Base-by-base conservation (phyloP, 1,140 invertebrate species). In the Bombus consobrinus region DNA sequence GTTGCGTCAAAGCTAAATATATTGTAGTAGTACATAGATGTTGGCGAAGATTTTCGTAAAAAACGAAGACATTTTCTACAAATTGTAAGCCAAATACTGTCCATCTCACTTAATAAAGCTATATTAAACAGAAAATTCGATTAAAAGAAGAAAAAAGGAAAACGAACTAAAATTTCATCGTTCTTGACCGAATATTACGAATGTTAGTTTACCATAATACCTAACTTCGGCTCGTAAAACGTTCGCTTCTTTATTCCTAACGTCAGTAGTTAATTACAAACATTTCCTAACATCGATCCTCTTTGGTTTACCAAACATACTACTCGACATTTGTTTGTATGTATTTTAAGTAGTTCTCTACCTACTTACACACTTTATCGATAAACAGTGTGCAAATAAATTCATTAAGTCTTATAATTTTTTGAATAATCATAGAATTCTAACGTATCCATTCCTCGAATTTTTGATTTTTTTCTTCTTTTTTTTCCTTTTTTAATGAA, bases 301-400 rank as follows among this genome's bases (percentile, higher is more conserved):
- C 83, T 85, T 85, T 85, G 83, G 83, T 85, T 85, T 69, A 80
- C 76, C 76, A 47, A 80, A 85, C 83, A 72, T 80, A 80, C 57
- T 80, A 72, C 53, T 79, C 53, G 66, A 71, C 62, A 73, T 62
- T 72, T 66, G 22, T 79, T 73, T 47, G n/a, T 72, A 72, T 47
- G 37, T 79, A 72, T 84, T 79, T 68, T 72, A 83, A 76, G 74
- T 78, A 68, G 57, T 64, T 43, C 34, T 43, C 64, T 68, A 78
- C 41, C 74, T 80, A 85, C 57, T 72, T 73, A 85, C 76, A 85
- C 83, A 39, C 59, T 34, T 85, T 66, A 80, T 28, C 39, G 59
- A 73, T 85, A 80, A 72, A 80, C 41, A 25, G 77, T 73, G 47
- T 80, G 69, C 34, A 80, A 64, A 66, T 76, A 76, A 80, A 85